Evolutionary conservation across 1,140 invertebrate genomes (phyloP), one percentile per base, ranked within the genome.

Genomic region (Euwallacea fornicatus): DNA sequence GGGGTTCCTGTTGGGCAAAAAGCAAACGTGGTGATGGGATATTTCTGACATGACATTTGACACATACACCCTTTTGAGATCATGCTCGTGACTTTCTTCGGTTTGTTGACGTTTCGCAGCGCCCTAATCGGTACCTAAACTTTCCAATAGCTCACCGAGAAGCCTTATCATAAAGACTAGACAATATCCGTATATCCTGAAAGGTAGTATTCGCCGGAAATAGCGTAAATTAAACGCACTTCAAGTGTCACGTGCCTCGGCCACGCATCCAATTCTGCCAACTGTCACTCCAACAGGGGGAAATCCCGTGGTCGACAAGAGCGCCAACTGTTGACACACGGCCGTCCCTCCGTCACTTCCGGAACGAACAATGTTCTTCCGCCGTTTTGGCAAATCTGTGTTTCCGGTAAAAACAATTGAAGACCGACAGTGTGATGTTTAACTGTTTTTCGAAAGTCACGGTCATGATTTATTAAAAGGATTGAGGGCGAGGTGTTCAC

Each of bases 281-380:
- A 54, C 55, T 68, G 61, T 72, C 66, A 68, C 66, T 67, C 46
- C 21, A 53, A 53, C 6, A 53, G 16, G 65, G 63, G 69, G 21
- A 33, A 66, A 43, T 66, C 65, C 64, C 72, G 11, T 13, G 13
- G 55, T 58, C 54, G 55, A 46, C 60, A 65, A 69, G 69, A 63
- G 69, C 54, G 58, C 73, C 73, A 72, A 74, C 73, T 74, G 73
- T 74, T 74, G 73, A 74, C 70, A 69, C 73, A 60, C 41, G 59
- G 21, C 64, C 42, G 42, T 46, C 62, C 72, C 68, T 15, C 13
- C 53, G 16, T 58, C 61, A 43, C 59, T 74, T 74, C 73, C 73
- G 69, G 70, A 56, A 4, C 15, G 58, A 65, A 74, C 70, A 74
- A 74, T 74, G 61, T 65, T 60, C 60, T 71, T 74, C 70, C 64